phyloP scores from a whole-genome alignment of 2,888 invertebrate genomes.

The Lamproptera curius region DNA sequence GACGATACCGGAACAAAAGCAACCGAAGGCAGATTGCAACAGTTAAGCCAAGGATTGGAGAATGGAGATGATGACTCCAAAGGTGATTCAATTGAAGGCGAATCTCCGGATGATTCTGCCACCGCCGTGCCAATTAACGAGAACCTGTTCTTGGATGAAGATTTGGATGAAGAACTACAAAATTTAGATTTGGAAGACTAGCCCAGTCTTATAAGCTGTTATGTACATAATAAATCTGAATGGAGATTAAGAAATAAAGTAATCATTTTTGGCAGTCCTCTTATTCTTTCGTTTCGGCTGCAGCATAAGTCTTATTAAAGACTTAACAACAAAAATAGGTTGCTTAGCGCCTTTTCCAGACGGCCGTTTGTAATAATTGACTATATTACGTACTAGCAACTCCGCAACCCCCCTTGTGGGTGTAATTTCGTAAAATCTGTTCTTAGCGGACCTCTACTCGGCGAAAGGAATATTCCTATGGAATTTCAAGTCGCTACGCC shows the following conservation, averaged over 20 bases:
- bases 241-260: constrained; percentile 19
- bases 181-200: constrained; percentile 85
- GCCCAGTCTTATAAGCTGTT: constrained; percentile 19
- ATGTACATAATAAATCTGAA: constrained; percentile 19
- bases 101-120: constrained; percentile 56
- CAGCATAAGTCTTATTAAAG: too few species aligned
- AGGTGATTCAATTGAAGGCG: constrained; percentile 24
- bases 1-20: constrained; percentile 89
- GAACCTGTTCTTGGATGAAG: constrained; percentile 93
- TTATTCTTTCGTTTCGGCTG: too few species aligned
- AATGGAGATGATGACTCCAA: constrained; percentile 35
- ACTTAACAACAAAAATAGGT: too few species aligned
- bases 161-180: constrained; percentile 90
- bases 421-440: too few species aligned
- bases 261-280: too few species aligned
- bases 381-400: too few species aligned
- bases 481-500: too few species aligned
- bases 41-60: constrained; percentile 49
- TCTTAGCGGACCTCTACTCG: too few species aligned
- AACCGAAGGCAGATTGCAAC: constrained; percentile 79
- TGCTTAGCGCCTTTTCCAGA: too few species aligned
- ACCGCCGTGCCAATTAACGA: constrained; percentile 91
- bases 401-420: too few species aligned
- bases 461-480: too few species aligned
- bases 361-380: too few species aligned